A percentile compares a stretch with the other conserved stretches of the same genome.
phyloP scores from a whole-genome alignment of 1,140 invertebrate species.

The Dysdera silvatica region DNA sequence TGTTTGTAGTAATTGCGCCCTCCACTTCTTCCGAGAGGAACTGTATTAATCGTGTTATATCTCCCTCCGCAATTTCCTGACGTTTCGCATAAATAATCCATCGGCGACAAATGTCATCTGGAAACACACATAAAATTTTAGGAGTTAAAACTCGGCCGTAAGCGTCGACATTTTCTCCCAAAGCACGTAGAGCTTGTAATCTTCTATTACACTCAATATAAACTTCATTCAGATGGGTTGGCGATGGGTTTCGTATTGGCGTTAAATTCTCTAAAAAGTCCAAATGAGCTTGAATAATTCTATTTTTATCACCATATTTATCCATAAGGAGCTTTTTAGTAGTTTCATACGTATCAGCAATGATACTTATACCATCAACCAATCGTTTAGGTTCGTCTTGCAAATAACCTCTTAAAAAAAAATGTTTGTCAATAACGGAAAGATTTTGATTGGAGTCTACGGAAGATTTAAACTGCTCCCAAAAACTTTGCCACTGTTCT shows the following conservation, averaged over 20 bases:
- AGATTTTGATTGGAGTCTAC: too few species aligned
- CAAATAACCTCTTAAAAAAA: too few species aligned
- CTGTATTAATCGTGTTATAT: slow-evolving; percentile 4
- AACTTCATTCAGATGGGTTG: not conserved
- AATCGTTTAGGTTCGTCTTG: too few species aligned
- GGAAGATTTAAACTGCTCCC: too few species aligned
- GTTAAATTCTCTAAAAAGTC: too few species aligned
- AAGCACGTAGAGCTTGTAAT: not conserved
- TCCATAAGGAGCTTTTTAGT: too few species aligned
- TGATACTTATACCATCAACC: too few species aligned
- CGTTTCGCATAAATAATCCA: slow-evolving; percentile 1
- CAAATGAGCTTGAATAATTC: too few species aligned
- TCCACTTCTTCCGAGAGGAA: slow-evolving; percentile 2
- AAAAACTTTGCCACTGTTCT: too few species aligned
- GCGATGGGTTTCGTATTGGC: not conserved
- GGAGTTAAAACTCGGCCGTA: not conserved
- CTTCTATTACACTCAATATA: not conserved
- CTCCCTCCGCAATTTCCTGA: not conserved
- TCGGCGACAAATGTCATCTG: not conserved
- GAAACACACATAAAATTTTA: slow-evolving; percentile 2
- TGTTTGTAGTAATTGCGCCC: not conserved
- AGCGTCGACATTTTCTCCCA: not conserved
- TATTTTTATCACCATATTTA: too few species aligned
- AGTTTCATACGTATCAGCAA: too few species aligned
- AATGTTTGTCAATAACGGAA: too few species aligned